Percentiles rank a stretch among this genome's conserved stretches.
Conservation (phyloP, 35 echinoderm and acorn worm genomes). For the Hemicentrotus pulcherrimus region DNA sequence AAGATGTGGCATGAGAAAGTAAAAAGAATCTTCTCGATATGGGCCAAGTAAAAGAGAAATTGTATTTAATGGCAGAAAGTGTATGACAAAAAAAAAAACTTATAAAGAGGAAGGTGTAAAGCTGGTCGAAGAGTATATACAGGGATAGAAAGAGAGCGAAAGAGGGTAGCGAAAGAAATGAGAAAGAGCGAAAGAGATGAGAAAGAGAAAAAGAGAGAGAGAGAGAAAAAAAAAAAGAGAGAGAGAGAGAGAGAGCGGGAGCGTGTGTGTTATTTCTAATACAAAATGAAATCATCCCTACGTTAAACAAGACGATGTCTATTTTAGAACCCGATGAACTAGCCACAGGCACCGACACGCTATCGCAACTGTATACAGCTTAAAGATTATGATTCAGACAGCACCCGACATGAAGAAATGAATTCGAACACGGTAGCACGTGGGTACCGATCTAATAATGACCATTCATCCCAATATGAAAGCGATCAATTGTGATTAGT, state of each 20-base stretch:
- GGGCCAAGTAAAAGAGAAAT: too few species aligned
- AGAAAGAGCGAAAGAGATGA: too few species aligned
- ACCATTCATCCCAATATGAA: neutral
- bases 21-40: too few species aligned
- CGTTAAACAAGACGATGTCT: neutral
- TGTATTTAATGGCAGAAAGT: too few species aligned
- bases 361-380: neutral
- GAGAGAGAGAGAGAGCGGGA: neutral
- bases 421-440: neutral
- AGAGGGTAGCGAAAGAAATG: neutral
- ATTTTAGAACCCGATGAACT: neutral
- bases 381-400: neutral
- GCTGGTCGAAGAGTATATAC: too few species aligned
- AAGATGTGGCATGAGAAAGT: too few species aligned
- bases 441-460: neutral
- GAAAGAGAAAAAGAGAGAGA: neutral
- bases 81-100: too few species aligned
- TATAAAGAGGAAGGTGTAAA: too few species aligned
- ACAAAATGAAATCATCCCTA: neutral
- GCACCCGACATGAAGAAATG: neutral
- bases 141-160: neutral
- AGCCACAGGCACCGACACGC: slow-evolving; percentile 1
- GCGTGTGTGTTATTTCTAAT: neutral
- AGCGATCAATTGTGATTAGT: neutral
- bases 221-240: neutral